phyloP scores from a whole-genome alignment of 1,140 invertebrate species.

The Drosophila bocki region DNA sequence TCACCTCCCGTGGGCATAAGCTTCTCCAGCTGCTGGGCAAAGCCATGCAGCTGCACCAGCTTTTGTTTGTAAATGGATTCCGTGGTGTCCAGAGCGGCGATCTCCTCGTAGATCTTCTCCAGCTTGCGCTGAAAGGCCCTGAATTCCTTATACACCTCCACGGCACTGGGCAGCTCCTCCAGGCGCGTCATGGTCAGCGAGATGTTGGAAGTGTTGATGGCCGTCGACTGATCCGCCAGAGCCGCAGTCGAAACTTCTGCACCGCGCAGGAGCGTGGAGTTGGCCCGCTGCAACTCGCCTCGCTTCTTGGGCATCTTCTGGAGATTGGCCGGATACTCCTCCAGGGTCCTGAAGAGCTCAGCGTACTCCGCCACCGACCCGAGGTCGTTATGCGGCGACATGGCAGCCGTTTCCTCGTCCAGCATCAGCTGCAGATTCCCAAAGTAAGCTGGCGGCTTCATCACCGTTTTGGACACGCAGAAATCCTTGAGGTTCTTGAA shows the following conservation, averaged over 20 bases:
- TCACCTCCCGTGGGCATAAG: slow-evolving; percentile 45
- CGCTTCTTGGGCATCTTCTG: slow-evolving; percentile 56
- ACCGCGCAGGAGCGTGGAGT: slow-evolving; percentile 42
- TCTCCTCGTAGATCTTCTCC: slow-evolving; percentile 31
- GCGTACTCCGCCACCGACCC: slow-evolving; percentile 56
- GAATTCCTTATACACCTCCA: slow-evolving; percentile 58
- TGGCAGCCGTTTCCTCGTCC: slow-evolving; percentile 33
- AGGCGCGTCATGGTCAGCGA: slow-evolving; percentile 21
- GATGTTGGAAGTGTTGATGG: slow-evolving; percentile 22
- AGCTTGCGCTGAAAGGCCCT: slow-evolving; percentile 70
- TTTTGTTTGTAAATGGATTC: slow-evolving; percentile 41
- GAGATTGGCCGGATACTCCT: slow-evolving; percentile 71
- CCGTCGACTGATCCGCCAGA: slow-evolving; percentile 27
- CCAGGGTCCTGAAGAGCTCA: slow-evolving; percentile 65
- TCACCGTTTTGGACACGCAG: slow-evolving; percentile 58
- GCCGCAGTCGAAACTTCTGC: background rate
- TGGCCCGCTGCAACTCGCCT: slow-evolving; percentile 50
- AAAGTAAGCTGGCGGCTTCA: slow-evolving; percentile 51
- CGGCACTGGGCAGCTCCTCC: slow-evolving; percentile 44
- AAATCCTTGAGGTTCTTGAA: slow-evolving; percentile 48
- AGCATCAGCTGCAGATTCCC: slow-evolving; percentile 47
- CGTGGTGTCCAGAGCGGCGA: slow-evolving; percentile 17
- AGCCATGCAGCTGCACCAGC: slow-evolving; percentile 56
- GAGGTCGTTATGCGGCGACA: slow-evolving; percentile 35
- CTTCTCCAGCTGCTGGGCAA: slow-evolving; percentile 70